These are phyloP conservation scores for Macrosteles quadrilineatus DNA, from an alignment of 1,140 invertebrate genomes.

Conservation along the genomic window DNA sequence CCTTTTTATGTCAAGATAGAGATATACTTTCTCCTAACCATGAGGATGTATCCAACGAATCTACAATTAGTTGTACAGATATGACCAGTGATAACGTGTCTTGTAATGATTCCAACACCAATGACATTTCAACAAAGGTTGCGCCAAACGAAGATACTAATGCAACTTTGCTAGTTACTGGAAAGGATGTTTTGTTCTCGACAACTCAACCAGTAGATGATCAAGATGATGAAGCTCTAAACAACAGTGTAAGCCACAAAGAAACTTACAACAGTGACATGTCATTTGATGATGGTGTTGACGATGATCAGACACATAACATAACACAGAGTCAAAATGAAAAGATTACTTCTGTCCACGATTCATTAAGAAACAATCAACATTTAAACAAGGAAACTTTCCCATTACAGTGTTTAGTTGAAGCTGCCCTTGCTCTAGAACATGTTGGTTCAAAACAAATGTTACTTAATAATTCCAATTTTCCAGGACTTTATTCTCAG, in stretches of 20 bases:
- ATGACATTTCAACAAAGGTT: too few species aligned
- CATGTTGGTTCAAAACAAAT: conserved; percentile 11
- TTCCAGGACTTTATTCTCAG: background rate
- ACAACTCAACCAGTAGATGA: background rate
- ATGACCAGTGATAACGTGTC: too few species aligned
- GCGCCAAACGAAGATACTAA: too few species aligned
- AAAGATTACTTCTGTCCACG: background rate
- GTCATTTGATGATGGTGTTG: too few species aligned
- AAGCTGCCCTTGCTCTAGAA: conserved; percentile 21
- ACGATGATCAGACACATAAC: background rate
- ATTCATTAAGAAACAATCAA: conserved; percentile 14
- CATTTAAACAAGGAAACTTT: conserved; percentile 1
- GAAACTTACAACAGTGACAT: too few species aligned
- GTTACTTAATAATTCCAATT: background rate
- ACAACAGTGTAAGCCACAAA: too few species aligned
- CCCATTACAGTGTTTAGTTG: conserved; percentile 25
- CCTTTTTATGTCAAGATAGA: too few species aligned
- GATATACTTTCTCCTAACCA: too few species aligned
- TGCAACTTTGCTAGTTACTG: background rate
- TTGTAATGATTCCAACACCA: too few species aligned
- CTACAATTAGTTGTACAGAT: too few species aligned
- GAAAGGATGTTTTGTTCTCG: conserved; percentile 1
- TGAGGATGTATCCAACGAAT: too few species aligned
- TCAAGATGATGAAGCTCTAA: conserved; percentile 2
- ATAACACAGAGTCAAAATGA: background rate